These are phyloP conservation scores for Chorisops tibialis DNA, from an alignment of 2,888 invertebrate species.

Conservation along the genomic window DNA sequence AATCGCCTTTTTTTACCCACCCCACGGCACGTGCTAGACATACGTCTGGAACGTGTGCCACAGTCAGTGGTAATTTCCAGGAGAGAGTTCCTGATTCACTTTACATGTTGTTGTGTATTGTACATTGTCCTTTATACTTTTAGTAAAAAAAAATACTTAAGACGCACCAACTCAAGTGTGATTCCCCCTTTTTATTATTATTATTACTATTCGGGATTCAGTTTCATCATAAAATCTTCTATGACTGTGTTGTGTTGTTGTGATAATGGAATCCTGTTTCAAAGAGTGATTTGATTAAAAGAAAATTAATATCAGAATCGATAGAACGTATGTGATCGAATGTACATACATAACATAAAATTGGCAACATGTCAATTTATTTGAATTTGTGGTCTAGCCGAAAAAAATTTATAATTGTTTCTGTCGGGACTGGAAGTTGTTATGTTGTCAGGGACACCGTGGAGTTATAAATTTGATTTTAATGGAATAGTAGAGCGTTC, in stretches of 20 bases:
- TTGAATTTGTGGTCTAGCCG: no score
- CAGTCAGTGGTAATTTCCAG: conserved; percentile 18
- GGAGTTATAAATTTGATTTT: no score
- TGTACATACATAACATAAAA: no score
- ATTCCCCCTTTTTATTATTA: neutral
- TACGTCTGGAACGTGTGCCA: conserved; percentile 20
- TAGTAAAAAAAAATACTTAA: conserved; percentile 8
- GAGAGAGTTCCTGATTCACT: conserved; percentile 13
- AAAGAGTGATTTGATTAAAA: conserved; percentile 14
- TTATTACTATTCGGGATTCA: conserved; percentile 10
- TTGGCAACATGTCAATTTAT: no score
- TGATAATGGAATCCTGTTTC: conserved; percentile 20
- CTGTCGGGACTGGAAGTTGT: no score
- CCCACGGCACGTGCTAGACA: conserved; percentile 7
- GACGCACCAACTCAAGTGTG: conserved; percentile 7
- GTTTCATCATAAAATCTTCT: neutral
- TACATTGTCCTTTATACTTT: neutral
- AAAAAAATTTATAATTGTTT: no score
- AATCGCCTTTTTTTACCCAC: conserved; percentile 17
- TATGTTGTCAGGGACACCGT: no score
- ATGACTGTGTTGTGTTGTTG: neutral
- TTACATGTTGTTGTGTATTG: conserved; percentile 5
- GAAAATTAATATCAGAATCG: conserved; percentile 1
- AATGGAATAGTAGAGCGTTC: no score
- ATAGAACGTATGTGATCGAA: no score